Conservation (phyloP, 1,140 invertebrate species). For the Oppia nitens region DNA sequence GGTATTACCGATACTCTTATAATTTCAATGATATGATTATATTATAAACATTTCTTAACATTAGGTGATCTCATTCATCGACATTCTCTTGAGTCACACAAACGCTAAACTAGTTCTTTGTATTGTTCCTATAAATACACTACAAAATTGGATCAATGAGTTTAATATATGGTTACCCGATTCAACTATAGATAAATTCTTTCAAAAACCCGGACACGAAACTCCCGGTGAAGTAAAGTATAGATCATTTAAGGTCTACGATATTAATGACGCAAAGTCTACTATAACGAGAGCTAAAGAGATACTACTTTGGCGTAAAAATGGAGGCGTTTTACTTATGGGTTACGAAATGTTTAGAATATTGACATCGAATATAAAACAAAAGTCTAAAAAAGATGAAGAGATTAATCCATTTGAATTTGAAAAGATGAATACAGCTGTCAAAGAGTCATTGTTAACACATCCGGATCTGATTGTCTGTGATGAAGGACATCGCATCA, state of each 20-base stretch:
- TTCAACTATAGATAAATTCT: constrained; percentile 12
- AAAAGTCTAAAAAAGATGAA: constrained; percentile 11
- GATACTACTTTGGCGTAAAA: constrained; percentile 27
- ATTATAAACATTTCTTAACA: constrained; percentile 30
- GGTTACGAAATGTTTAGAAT: constrained; percentile 85
- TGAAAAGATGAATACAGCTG: constrained; percentile 38
- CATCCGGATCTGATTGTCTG: constrained; percentile 88
- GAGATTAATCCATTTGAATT: constrained; percentile 17
- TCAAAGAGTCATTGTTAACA: constrained; percentile 69
- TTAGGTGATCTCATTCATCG: constrained; percentile 62
- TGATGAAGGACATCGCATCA: constrained; percentile 90
- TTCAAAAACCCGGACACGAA: background rate
- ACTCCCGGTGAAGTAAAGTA: constrained; percentile 31
- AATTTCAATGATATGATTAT: background rate
- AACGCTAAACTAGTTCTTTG: constrained; percentile 73
- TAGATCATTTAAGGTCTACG: constrained; percentile 66
- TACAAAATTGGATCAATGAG: constrained; percentile 95
- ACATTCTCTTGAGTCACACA: constrained; percentile 82
- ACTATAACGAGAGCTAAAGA: constrained; percentile 61
- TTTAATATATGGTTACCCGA: constrained; percentile 89
- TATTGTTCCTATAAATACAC: constrained; percentile 96
- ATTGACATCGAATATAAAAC: constrained; percentile 6
- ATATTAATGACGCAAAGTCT: constrained; percentile 89
- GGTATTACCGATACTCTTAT: constrained; percentile 49
- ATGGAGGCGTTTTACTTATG: background rate